A percentile compares a stretch with the other conserved stretches of the same genome.
phyloP scores from a whole-genome alignment of 2,113 vertebrate species.

The Dolichotis patagonum region DNA sequence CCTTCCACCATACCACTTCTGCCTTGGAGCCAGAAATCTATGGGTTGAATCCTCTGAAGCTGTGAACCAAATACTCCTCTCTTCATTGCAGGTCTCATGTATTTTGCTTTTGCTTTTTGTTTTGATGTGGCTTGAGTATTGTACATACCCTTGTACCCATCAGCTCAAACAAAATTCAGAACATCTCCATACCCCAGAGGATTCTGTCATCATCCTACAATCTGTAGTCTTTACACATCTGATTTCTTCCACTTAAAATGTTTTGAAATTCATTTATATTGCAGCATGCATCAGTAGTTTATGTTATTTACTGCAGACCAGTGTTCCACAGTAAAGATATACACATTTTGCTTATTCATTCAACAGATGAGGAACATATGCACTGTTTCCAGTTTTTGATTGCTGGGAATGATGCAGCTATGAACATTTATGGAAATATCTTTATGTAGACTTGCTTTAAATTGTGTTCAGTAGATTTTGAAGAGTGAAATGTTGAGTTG shows the following conservation, averaged over 20 bases:
- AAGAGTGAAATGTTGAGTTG: not conserved
- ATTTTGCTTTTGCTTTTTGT: not conserved
- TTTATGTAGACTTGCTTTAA: not conserved
- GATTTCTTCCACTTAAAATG: not conserved
- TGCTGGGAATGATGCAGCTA: not conserved
- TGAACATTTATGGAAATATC: not conserved
- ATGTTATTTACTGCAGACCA: not conserved
- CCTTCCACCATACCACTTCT: not conserved
- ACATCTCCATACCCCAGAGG: not conserved
- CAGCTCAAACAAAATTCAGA: not conserved
- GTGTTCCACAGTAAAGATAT: not conserved
- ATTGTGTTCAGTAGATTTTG: not conserved
- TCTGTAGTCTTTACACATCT: not conserved
- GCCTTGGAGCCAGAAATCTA: not conserved
- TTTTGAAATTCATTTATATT: not conserved
- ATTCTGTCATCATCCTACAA: not conserved
- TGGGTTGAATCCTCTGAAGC: not conserved
- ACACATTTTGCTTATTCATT: not conserved
- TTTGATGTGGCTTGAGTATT: not conserved
- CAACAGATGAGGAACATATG: not conserved
- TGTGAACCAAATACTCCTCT: not conserved
- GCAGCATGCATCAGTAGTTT: not conserved
- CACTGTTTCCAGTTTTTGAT: not conserved
- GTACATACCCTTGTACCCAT: not conserved
- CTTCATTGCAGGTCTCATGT: not conserved